phyloP scores from a whole-genome alignment of 2,888 invertebrate species.

The Agonopterix alstromeriana region DNA sequence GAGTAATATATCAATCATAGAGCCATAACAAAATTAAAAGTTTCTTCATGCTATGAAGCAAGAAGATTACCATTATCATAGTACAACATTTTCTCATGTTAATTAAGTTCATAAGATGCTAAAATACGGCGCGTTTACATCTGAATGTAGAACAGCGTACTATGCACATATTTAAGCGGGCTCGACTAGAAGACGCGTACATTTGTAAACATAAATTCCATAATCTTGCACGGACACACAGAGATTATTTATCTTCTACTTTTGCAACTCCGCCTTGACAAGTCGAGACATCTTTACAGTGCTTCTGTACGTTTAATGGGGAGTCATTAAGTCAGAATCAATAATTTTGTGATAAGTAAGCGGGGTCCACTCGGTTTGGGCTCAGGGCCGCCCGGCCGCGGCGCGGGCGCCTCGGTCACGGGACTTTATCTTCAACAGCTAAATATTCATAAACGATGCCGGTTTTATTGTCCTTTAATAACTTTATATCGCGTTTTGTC shows the following conservation, averaged over 20 bases:
- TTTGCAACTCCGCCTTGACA: constrained; percentile 29
- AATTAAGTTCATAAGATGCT: no score
- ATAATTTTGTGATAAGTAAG: constrained; percentile 30
- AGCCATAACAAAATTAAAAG: no score
- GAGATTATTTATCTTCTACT: constrained; percentile 17
- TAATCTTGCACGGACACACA: constrained; percentile 5
- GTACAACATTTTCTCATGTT: no score
- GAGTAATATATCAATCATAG: no score
- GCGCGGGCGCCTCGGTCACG: constrained; percentile 11
- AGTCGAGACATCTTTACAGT: constrained; percentile 26
- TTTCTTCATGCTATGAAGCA: no score
- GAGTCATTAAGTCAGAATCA: constrained; percentile 33
- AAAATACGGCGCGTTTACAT: neutral
- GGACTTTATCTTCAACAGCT: constrained; percentile 5
- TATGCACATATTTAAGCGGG: neutral
- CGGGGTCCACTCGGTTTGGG: constrained; percentile 22
- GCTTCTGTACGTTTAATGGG: constrained; percentile 32
- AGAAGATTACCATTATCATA: no score
- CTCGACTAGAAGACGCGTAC: neutral
- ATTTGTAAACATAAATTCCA: constrained; percentile 15
- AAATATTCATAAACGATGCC: constrained; percentile 7
- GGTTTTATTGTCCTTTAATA: neutral
- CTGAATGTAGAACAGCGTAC: neutral
- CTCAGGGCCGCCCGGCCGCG: constrained; percentile 30
- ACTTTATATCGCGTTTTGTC: neutral